Conservation (phyloP, 1,140 invertebrate genomes). For the Aphelinus certus region DNA sequence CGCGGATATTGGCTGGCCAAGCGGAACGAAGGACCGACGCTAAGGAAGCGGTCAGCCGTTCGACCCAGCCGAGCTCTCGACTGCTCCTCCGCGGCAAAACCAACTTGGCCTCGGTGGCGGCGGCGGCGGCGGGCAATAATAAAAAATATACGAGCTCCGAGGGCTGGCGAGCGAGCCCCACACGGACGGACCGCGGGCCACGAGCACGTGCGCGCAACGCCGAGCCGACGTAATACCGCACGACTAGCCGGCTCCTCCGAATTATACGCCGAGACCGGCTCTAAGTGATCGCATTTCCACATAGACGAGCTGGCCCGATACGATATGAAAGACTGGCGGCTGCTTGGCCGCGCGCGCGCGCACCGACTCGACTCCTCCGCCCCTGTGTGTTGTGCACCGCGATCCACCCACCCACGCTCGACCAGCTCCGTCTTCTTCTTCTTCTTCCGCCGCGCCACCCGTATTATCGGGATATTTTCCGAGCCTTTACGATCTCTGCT, state of each 20-base stretch:
- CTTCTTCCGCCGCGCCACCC: background rate
- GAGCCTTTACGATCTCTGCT: slow-evolving; percentile 47
- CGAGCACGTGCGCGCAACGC: slow-evolving; percentile 21
- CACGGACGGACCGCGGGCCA: slow-evolving; percentile 40
- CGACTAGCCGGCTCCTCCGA: slow-evolving; percentile 43
- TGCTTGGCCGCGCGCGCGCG: slow-evolving; percentile 36
- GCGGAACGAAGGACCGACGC: slow-evolving; percentile 5
- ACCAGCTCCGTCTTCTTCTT: slow-evolving; percentile 8
- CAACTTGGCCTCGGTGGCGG: slow-evolving; percentile 5
- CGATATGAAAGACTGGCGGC: slow-evolving; percentile 54
- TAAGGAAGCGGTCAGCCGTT: slow-evolving; percentile 59
- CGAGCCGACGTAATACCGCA: slow-evolving; percentile 39
- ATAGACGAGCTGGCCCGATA: slow-evolving; percentile 63
- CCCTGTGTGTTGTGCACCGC: slow-evolving; percentile 42
- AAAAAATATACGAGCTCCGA: slow-evolving; percentile 61
- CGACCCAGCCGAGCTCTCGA: slow-evolving; percentile 51
- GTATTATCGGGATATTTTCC: slow-evolving; percentile 51
- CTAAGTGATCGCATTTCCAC: slow-evolving; percentile 66
- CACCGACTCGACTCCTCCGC: no score
- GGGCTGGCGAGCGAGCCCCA: slow-evolving; percentile 34
- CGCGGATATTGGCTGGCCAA: no score
- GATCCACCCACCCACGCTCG: slow-evolving; percentile 16
- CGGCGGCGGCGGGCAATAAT: slow-evolving; percentile 54
- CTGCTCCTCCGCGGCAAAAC: slow-evolving; percentile 13
- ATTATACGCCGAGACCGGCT: slow-evolving; percentile 62